Conservation (phyloP, 2,888 invertebrate genomes). For the Idaea straminata region DNA sequence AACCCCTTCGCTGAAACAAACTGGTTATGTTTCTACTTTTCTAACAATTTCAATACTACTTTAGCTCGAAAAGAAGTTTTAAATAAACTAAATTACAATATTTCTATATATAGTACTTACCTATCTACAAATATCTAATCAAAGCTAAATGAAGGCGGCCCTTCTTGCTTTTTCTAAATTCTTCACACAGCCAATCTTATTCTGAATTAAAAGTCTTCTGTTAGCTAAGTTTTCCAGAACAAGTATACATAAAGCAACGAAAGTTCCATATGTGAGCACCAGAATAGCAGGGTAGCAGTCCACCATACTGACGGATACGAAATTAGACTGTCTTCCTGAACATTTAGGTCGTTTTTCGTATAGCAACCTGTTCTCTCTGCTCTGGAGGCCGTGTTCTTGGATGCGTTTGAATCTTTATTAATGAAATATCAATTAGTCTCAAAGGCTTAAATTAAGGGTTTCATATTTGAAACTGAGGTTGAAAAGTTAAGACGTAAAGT, state of each 20-base stretch:
- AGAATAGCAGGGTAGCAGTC: conserved; percentile 78
- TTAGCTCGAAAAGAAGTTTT: no score
- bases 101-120: no score
- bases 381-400: conserved; percentile 78
- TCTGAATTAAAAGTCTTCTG: conserved; percentile 35
- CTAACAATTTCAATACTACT: no score
- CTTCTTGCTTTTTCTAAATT: not conserved
- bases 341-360: conserved; percentile 84
- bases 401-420: conserved; percentile 62
- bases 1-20: no score
- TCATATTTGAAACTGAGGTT: no score
- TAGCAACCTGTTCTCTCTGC: conserved; percentile 78
- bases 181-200: conserved; percentile 26
- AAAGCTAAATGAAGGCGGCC: not conserved
- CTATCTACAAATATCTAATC: no score
- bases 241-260: conserved; percentile 46
- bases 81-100: no score
- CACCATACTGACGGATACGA: conserved; percentile 83
- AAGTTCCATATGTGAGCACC: conserved; percentile 56
- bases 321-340: conserved; percentile 78
- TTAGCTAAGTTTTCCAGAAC: conserved; percentile 47
- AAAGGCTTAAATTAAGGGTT: not conserved
- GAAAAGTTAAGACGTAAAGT: no score
- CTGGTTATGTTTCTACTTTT: no score
- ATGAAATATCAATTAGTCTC: not conserved